These are phyloP conservation scores for Ciconia nigra DNA, from an alignment of 2,797 vertebrate genomes.

Conservation along the genomic window DNA sequence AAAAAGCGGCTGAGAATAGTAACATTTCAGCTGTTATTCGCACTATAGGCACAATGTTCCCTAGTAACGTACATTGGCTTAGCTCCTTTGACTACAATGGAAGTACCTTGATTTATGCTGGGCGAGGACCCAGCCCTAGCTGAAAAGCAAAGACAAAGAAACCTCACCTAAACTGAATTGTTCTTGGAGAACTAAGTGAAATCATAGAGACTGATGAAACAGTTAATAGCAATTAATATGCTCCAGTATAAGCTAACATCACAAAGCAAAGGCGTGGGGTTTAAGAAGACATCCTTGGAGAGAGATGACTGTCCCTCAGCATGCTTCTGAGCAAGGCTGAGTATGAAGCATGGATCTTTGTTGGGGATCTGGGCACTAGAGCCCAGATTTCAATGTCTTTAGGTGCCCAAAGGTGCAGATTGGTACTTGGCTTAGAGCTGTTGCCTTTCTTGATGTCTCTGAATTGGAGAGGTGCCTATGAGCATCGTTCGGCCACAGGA, in stretches of 20 bases:
- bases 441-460: background rate
- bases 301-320: background rate
- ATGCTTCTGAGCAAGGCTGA: background rate
- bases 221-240: background rate
- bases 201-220: background rate
- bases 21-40: constrained; percentile 15
- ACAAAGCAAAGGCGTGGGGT: background rate
- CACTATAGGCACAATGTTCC: background rate
- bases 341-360: background rate
- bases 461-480: background rate
- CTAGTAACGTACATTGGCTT: background rate
- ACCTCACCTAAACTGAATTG: background rate
- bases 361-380: background rate
- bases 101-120: background rate
- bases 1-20: constrained; percentile 38
- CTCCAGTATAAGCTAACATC: background rate
- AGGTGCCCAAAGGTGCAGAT: background rate
- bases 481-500: rapidly evolving
- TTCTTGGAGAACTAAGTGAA: background rate
- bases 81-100: background rate
- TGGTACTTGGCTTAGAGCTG: background rate
- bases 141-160: constrained; percentile 9
- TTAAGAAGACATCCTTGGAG: background rate
- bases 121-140: background rate
- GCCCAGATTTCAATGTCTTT: background rate